phyloP scores from a whole-genome alignment of 2,888 invertebrate species.

The Dromius quadrimaculatus region DNA sequence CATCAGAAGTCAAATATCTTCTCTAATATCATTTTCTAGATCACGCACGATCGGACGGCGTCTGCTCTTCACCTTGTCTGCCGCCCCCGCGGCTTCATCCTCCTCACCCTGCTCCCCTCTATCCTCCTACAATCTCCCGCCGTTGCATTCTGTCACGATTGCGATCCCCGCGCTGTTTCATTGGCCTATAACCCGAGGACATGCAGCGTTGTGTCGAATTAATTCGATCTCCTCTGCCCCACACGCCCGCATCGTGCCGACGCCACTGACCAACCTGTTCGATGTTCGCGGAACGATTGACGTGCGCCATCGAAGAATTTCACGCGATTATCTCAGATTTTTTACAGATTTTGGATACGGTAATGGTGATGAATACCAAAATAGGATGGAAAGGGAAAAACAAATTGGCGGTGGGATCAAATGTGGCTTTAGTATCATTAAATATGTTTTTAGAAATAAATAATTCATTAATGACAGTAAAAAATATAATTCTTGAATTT shows the following conservation, averaged over 20 bases:
- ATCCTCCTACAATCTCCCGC: too few species aligned
- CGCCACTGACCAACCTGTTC: conserved; percentile 18
- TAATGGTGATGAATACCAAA: background rate
- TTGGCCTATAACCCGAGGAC: conserved; percentile 51
- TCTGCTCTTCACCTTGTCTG: conserved; percentile 28
- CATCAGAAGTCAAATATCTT: conserved; percentile 3
- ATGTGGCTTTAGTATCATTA: conserved; percentile 1
- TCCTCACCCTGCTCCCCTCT: background rate
- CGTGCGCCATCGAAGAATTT: conserved; percentile 35
- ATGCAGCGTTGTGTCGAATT: conserved; percentile 44
- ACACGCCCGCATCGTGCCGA: conserved; percentile 10
- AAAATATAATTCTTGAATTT: background rate
- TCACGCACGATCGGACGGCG: conserved; percentile 19
- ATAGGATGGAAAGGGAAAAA: conserved; percentile 7
- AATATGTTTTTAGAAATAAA: background rate
- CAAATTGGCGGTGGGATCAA: background rate
- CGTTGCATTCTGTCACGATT: conserved; percentile 45
- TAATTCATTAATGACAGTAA: background rate
- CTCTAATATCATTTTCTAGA: conserved; percentile 10
- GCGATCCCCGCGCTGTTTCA: conserved; percentile 40
- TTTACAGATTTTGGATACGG: conserved; percentile 5
- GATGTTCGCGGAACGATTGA: conserved; percentile 37
- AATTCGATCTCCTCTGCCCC: conserved; percentile 32
- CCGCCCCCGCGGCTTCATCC: conserved; percentile 16
- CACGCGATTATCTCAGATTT: conserved; percentile 37